A percentile compares a stretch with the other conserved stretches of the same genome.
These are phyloP conservation scores for Fregata magnificens DNA, from an alignment of 2,113 vertebrate species.

Conservation along the genomic window DNA sequence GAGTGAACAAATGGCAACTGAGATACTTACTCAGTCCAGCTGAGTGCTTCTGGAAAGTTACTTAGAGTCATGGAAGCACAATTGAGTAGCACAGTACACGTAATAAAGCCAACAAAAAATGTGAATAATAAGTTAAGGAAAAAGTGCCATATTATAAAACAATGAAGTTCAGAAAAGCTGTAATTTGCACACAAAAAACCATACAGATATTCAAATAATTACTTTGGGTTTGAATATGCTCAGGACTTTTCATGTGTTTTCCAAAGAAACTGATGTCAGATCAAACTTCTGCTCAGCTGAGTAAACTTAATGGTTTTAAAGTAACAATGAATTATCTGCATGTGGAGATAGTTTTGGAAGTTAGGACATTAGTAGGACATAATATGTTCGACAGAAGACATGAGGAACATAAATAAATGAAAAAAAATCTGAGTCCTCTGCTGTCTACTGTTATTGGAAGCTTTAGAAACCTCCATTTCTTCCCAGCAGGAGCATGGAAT, in stretches of 20 bases:
- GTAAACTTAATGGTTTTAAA: not conserved
- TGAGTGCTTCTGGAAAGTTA: constrained; percentile 1
- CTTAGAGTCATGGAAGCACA: constrained; percentile 87
- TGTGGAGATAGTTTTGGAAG: not conserved
- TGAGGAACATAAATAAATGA: not conserved
- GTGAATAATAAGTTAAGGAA: constrained; percentile 83
- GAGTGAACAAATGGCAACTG: not conserved
- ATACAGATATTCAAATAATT: not conserved
- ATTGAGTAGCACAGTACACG: constrained; percentile 90
- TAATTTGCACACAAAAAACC: not conserved
- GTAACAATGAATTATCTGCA: not conserved
- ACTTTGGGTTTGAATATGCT: not conserved
- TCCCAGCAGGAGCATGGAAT: not conserved
- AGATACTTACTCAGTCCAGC: constrained; percentile 87
- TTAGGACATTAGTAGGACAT: not conserved
- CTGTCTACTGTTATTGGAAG: not conserved
- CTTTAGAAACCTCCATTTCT: not conserved
- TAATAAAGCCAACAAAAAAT: constrained; percentile 90
- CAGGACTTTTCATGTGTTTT: not conserved
- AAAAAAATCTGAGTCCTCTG: not conserved
- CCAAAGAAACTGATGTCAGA: not conserved
- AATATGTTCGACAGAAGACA: not conserved
- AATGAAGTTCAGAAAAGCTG: not conserved
- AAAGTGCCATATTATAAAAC: not conserved
- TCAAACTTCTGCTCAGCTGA: not conserved